These are phyloP conservation scores for Acanthurus lineatus DNA, from an alignment of 2,797 vertebrate genomes.

Conservation along the genomic window DNA sequence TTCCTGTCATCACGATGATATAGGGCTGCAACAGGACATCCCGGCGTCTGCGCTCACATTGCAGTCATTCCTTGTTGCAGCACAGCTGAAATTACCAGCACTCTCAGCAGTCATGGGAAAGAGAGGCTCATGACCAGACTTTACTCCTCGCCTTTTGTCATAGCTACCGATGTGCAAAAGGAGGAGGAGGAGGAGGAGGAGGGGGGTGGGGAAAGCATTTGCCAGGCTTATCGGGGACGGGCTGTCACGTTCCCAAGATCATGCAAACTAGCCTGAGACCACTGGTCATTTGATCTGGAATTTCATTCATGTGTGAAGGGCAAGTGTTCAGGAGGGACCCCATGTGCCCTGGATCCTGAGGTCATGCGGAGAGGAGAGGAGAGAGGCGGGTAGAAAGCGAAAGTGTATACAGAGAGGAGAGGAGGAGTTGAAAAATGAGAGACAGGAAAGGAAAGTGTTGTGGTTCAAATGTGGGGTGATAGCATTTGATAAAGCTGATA, in stretches of 20 bases:
- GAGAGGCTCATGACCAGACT: conserved; percentile 76
- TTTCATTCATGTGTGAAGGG: conserved; percentile 63
- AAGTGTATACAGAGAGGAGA: neutral
- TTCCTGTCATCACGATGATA: conserved; percentile 72
- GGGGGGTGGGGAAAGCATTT: conserved; percentile 43
- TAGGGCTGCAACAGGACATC: conserved; percentile 70
- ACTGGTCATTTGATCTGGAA: conserved; percentile 67
- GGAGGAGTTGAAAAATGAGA: neutral
- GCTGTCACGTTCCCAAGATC: conserved; percentile 55
- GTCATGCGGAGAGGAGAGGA: conserved; percentile 12
- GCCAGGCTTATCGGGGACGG: conserved; percentile 55
- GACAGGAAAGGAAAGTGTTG: neutral
- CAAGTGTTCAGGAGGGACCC: conserved; percentile 38
- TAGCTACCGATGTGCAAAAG: conserved; percentile 49
- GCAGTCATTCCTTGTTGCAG: conserved; percentile 74
- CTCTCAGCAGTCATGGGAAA: conserved; percentile 74
- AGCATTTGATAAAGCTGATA: neutral
- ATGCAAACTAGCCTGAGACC: conserved; percentile 49
- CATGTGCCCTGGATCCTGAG: conserved; percentile 37
- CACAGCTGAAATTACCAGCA: conserved; percentile 77
- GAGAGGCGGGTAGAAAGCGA: neutral
- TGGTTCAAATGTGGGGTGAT: neutral
- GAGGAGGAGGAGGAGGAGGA: conserved; percentile 18
- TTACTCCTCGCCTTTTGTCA: conserved; percentile 70
- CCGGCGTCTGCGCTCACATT: conserved; percentile 72